Conservation (phyloP, 2,113 vertebrate genomes). For the Psettodes erumei region DNA sequence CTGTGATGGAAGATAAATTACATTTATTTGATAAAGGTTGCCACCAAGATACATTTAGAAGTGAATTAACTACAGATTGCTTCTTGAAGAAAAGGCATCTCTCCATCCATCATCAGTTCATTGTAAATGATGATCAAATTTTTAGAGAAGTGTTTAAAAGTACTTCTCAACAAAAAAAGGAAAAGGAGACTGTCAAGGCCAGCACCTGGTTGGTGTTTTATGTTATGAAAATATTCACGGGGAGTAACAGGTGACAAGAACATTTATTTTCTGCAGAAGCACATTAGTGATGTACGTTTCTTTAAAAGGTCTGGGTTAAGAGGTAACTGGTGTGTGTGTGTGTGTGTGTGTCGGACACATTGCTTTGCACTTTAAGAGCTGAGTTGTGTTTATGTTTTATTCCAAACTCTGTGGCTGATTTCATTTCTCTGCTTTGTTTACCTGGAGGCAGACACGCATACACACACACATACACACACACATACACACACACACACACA, state of each 20-base stretch:
- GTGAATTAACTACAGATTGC: not conserved
- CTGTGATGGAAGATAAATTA: not conserved
- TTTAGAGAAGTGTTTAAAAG: not conserved
- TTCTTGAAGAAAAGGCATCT: not conserved
- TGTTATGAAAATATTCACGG: not conserved
- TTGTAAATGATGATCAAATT: not conserved
- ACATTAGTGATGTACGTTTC: slow-evolving; percentile 5
- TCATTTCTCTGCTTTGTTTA: slow-evolving; percentile 43
- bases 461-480: slow-evolving; percentile 6
- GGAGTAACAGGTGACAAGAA: not conserved
- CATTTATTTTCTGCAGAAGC: not conserved
- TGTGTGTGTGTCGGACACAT: slow-evolving; percentile 15
- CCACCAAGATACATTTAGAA: not conserved
- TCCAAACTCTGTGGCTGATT: slow-evolving; percentile 41
- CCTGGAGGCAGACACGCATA: slow-evolving; percentile 49
- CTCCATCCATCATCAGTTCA: not conserved
- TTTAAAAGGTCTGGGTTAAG: slow-evolving; percentile 2
- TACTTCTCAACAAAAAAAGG: not conserved
- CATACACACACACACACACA: slow-evolving; percentile 28
- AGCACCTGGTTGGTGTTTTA: not conserved
- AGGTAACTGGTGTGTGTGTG: slow-evolving; percentile 3
- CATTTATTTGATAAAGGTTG: not conserved
- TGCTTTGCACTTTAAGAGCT: slow-evolving; percentile 15
- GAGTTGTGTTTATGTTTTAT: slow-evolving; percentile 35
- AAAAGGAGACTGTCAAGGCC: slow-evolving; percentile 1